These are phyloP conservation scores for Ricordea florida DNA, from an alignment of 92 coral and sea anemone species.

Conservation along the genomic window DNA sequence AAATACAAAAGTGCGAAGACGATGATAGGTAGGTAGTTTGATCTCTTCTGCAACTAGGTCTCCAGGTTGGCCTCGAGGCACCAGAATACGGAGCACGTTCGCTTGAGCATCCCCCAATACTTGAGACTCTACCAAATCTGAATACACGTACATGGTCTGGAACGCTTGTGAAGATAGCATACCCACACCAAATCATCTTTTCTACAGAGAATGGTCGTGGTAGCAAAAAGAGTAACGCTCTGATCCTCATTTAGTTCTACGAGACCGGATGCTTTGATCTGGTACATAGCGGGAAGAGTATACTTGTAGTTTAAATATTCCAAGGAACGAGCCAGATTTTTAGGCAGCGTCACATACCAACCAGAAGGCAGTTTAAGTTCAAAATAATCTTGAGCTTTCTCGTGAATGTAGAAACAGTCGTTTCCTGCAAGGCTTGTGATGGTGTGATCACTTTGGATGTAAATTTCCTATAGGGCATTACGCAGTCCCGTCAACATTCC, in stretches of 20 bases:
- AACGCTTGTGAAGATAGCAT: neutral
- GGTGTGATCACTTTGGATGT: neutral
- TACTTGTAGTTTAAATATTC: neutral
- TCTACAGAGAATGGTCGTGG: neutral
- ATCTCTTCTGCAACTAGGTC: slow-evolving; percentile 9
- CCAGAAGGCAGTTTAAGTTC: neutral
- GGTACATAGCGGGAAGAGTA: neutral
- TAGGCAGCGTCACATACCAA: neutral
- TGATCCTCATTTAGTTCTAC: neutral
- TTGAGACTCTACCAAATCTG: neutral
- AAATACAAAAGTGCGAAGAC: slow-evolving; percentile 2
- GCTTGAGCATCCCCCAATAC: slow-evolving; percentile 10
- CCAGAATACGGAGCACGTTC: neutral
- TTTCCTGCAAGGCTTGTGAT: neutral
- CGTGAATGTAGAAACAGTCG: neutral
- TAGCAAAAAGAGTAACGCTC: neutral
- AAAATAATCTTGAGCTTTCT: neutral
- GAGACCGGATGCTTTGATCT: neutral
- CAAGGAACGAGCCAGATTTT: neutral
- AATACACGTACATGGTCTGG: slow-evolving; percentile 7
- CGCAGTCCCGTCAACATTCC: neutral
- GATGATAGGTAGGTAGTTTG: slow-evolving; percentile 2
- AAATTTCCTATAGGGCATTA: neutral
- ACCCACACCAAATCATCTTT: slow-evolving; percentile 14
- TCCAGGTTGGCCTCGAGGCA: neutral